Evolutionary conservation across 2,888 invertebrate genomes (phyloP).

Genomic region (Fissipunctia ypsillon): DNA sequence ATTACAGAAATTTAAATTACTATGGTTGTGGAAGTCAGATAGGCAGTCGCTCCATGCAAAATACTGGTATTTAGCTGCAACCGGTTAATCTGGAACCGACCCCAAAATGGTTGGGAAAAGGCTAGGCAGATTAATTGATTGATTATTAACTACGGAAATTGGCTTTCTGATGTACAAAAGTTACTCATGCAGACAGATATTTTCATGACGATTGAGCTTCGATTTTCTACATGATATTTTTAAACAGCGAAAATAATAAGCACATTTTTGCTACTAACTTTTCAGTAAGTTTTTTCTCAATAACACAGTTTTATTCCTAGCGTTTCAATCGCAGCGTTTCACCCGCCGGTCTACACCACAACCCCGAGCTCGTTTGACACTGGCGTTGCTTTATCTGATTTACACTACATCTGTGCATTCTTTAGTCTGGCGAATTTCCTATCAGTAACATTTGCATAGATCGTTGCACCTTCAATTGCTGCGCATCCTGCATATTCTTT

Average conservation of each 20-base stretch:
- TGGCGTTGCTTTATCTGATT: slow-evolving; percentile 74
- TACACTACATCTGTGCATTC: slow-evolving; percentile 78
- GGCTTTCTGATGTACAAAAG: not conserved
- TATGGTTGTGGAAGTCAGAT: too few species aligned
- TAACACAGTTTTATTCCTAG: not conserved
- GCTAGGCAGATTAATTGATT: too few species aligned
- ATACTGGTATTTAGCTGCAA: too few species aligned
- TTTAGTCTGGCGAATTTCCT: slow-evolving; percentile 81
- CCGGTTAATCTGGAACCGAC: too few species aligned
- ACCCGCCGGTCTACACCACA: slow-evolving; percentile 32
- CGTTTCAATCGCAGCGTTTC: slow-evolving; percentile 39
- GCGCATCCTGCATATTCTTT: slow-evolving; percentile 47
- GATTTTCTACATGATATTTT: not conserved
- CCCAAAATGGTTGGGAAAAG: too few species aligned
- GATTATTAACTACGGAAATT: not conserved
- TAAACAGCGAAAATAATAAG: not conserved
- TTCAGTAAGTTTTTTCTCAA: not conserved
- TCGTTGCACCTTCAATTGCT: slow-evolving; percentile 56
- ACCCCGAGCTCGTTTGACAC: slow-evolving; percentile 59
- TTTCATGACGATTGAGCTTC: not conserved
- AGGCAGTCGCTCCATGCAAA: too few species aligned
- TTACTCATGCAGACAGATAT: not conserved
- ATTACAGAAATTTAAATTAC: not conserved
- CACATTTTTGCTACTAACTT: not conserved
- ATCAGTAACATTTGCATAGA: slow-evolving; percentile 70